Conservation (phyloP, 2,888 invertebrate genomes). For the Diarsia rubi region DNA sequence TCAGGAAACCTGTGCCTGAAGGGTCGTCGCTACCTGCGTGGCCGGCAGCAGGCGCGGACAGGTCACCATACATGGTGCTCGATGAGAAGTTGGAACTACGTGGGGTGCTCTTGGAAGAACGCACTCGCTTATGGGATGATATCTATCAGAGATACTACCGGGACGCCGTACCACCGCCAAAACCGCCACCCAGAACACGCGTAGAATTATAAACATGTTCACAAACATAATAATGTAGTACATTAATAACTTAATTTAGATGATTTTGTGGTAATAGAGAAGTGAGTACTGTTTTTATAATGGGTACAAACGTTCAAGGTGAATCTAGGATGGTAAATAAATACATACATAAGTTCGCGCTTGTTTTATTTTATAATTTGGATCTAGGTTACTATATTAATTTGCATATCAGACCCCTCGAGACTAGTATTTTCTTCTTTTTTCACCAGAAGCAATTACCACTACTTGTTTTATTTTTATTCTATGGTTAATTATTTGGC, state of each 20-base stretch:
- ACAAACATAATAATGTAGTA: neutral
- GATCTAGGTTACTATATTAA: neutral
- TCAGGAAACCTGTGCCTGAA: slow-evolving; percentile 71
- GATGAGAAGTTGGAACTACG: slow-evolving; percentile 62
- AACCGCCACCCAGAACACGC: slow-evolving; percentile 1
- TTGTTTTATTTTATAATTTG: neutral
- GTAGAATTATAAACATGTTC: slow-evolving; percentile 5
- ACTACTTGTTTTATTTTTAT: neutral
- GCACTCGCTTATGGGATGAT: slow-evolving; percentile 66
- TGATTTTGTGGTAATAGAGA: neutral
- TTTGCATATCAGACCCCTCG: neutral
- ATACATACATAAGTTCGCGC: neutral
- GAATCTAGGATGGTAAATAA: neutral
- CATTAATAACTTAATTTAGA: neutral
- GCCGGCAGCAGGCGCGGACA: slow-evolving; percentile 23
- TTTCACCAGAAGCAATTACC: neutral
- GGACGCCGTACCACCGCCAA: slow-evolving; percentile 22
- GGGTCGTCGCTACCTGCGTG: slow-evolving; percentile 15
- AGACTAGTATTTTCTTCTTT: neutral
- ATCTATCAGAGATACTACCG: slow-evolving; percentile 66
- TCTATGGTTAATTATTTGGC: no score
- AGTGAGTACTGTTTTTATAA: neutral
- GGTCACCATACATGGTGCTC: slow-evolving; percentile 67
- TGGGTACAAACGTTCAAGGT: neutral
- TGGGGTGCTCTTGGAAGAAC: slow-evolving; percentile 52